Evolutionary conservation across 2,113 vertebrate genomes (phyloP).

Genomic region (Eclectus roratus): DNA sequence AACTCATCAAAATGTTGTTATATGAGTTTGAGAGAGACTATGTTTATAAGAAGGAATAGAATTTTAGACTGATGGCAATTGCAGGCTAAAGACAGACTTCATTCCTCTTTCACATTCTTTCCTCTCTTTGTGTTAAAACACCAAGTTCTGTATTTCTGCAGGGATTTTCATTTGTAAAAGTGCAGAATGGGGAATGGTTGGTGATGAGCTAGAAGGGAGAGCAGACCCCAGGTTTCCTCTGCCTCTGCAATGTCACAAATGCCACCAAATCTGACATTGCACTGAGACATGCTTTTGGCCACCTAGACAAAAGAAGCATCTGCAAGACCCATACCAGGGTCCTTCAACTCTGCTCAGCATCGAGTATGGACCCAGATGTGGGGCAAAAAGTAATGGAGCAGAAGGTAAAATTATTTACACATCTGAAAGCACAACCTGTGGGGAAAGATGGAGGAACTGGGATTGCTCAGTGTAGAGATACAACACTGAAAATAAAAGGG

Average conservation of each 20-base stretch:
- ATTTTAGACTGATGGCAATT: not conserved
- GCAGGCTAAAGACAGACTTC: not conserved
- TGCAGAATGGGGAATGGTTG: not conserved
- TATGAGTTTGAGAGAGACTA: not conserved
- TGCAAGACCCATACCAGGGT: not conserved
- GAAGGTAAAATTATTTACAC: not conserved
- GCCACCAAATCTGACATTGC: fast-evolving
- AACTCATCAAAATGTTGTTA: not conserved
- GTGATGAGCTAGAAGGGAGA: not conserved
- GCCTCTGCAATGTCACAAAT: not conserved
- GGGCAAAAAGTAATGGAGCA: not conserved
- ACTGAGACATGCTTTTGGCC: fast-evolving
- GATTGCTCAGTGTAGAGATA: not conserved
- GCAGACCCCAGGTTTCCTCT: fast-evolving
- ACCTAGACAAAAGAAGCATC: not conserved
- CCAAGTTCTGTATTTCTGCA: not conserved
- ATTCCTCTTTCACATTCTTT: not conserved
- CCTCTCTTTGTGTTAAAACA: too few species aligned
- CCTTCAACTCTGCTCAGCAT: not conserved
- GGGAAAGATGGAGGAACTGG: not conserved
- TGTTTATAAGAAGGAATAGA: not conserved
- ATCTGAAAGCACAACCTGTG: not conserved
- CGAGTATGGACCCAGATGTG: not conserved
- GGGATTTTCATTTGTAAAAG: not conserved
- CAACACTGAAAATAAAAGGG: not conserved